Conservation (phyloP, 2,888 invertebrate genomes). For the Apodemia duryi region DNA sequence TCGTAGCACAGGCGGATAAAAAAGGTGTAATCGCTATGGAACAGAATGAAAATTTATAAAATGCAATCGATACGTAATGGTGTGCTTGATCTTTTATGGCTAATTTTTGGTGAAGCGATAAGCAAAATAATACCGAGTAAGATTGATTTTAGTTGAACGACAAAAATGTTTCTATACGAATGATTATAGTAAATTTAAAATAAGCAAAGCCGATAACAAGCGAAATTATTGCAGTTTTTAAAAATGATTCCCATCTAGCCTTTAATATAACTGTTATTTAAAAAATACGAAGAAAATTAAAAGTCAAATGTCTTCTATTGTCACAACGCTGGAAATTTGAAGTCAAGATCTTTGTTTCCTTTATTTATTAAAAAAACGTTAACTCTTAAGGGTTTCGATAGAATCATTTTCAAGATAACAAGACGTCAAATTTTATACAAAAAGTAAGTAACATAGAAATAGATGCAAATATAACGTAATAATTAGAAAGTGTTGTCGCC, state of each 20-base stretch:
- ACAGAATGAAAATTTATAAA: no score
- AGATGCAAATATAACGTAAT: neutral
- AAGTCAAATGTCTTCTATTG: no score
- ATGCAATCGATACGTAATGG: no score
- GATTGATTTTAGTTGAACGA: neutral
- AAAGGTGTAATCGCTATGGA: no score
- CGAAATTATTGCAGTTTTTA: slow-evolving; percentile 19
- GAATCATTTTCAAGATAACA: neutral
- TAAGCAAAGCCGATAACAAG: slow-evolving; percentile 22
- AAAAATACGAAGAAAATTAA: no score
- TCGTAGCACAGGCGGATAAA: no score
- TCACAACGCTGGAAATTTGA: no score
- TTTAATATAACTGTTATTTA: neutral
- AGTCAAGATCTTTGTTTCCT: no score
- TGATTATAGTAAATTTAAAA: neutral
- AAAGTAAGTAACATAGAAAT: neutral
- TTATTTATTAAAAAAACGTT: no score
- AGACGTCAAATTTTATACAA: neutral
- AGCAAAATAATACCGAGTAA: no score
- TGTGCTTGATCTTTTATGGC: no score
- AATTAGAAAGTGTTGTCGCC: neutral
- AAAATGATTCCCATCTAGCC: slow-evolving; percentile 20
- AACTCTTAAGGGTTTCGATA: neutral
- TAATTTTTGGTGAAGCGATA: no score
- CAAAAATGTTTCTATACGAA: neutral